Evolutionary conservation across 2,888 invertebrate species (phyloP).

Genomic region (Patella caerulea): DNA sequence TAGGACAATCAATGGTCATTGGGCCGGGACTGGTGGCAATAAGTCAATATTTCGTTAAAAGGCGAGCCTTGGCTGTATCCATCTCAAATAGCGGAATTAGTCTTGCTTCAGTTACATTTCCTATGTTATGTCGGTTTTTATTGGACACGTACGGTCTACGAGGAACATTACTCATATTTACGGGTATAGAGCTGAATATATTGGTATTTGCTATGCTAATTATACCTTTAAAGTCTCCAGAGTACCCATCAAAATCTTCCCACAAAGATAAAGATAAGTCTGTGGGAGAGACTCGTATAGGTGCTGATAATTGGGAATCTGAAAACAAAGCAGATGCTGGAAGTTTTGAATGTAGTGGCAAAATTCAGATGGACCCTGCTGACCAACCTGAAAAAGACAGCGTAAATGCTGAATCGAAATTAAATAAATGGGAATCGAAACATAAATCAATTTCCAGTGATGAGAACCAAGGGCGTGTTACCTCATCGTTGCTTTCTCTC

Average conservation of each 20-base stretch:
- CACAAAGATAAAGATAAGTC: not conserved
- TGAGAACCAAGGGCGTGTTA: not conserved
- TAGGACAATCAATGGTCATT: not conserved
- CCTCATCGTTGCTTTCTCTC: not conserved
- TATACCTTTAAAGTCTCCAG: not conserved
- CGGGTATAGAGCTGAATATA: not conserved
- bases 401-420: not conserved
- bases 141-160: not conserved
- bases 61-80: not conserved
- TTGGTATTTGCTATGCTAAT: not conserved
- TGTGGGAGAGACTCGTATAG: no score
- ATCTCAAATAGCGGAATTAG: not conserved
- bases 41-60: not conserved
- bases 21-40: not conserved
- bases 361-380: not conserved
- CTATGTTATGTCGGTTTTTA: not conserved
- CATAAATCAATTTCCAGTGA: not conserved
- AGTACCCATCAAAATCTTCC: not conserved
- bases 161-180: not conserved
- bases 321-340: not conserved
- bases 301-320: no score
- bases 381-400: not conserved
- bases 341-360: not conserved
- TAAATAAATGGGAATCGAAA: not conserved
- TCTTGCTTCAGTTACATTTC: not conserved